Conservation (phyloP, 2,888 invertebrate species). For the Leptopterna dolabrata region DNA sequence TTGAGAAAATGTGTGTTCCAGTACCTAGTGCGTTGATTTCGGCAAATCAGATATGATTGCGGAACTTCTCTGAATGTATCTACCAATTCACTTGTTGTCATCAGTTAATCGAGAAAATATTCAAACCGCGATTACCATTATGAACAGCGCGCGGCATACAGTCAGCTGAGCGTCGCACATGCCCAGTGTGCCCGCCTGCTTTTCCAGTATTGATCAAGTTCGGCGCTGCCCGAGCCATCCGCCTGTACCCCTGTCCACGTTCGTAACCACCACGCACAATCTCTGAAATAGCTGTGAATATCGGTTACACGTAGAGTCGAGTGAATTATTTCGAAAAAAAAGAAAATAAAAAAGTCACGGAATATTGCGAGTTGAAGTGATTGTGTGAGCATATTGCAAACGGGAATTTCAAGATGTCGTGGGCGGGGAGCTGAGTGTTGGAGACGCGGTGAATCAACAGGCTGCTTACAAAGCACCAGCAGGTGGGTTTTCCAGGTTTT, state of each 20-base stretch:
- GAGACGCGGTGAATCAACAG: conserved; percentile 48
- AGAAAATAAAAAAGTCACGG: neutral
- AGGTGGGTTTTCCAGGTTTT: conserved; percentile 29
- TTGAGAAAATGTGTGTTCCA: too few species aligned
- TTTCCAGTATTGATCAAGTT: neutral
- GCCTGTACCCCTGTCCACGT: neutral
- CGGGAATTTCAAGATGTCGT: neutral
- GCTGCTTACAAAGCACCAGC: conserved; percentile 39
- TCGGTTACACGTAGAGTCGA: neutral
- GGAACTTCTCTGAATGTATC: too few species aligned
- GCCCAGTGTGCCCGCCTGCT: neutral
- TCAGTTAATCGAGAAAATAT: too few species aligned
- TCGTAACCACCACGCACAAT: neutral
- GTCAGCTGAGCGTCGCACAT: neutral
- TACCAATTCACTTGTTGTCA: too few species aligned
- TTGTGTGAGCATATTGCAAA: neutral
- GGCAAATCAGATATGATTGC: too few species aligned
- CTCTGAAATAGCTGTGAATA: neutral
- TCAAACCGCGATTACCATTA: too few species aligned
- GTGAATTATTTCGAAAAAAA: too few species aligned
- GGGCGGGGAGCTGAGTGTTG: neutral
- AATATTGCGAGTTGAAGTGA: neutral
- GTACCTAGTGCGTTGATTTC: too few species aligned
- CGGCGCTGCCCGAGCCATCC: neutral
- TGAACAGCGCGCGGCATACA: too few species aligned